Conservation (phyloP, 2,113 vertebrate species). For the Cygnus buccinator region DNA sequence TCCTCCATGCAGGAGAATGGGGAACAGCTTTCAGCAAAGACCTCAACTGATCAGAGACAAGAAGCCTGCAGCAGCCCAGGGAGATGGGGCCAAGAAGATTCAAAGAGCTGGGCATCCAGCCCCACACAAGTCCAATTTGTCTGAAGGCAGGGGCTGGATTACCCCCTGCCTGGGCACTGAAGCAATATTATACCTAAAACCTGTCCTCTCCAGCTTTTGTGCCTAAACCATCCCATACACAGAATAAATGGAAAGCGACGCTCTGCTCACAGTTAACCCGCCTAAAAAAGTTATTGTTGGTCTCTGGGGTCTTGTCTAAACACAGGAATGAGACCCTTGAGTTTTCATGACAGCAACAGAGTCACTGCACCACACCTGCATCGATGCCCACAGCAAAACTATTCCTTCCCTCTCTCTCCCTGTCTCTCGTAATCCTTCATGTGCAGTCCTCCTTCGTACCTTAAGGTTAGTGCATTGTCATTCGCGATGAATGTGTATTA, state of each 20-base stretch:
- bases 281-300: background rate
- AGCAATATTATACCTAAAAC: background rate
- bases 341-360: background rate
- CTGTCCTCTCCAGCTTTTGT: background rate
- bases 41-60: background rate
- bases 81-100: background rate
- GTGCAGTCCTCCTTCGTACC: background rate
- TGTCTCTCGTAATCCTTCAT: background rate
- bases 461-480: background rate
- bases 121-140: background rate
- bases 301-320: background rate
- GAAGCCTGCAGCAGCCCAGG: background rate
- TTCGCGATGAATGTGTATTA: background rate
- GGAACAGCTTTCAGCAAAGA: constrained; percentile 2
- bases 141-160: background rate
- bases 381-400: background rate
- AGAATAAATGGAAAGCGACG: background rate
- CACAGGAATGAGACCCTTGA: background rate
- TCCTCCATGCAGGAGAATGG: background rate
- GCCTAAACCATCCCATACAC: background rate
- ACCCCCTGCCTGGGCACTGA: background rate
- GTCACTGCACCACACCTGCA: background rate
- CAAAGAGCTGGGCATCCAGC: background rate
- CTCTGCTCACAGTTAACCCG: background rate
- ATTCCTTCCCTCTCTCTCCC: background rate